Base-by-base conservation (phyloP, 2,888 invertebrate genomes). In the Ectropis crepuscularia region DNA sequence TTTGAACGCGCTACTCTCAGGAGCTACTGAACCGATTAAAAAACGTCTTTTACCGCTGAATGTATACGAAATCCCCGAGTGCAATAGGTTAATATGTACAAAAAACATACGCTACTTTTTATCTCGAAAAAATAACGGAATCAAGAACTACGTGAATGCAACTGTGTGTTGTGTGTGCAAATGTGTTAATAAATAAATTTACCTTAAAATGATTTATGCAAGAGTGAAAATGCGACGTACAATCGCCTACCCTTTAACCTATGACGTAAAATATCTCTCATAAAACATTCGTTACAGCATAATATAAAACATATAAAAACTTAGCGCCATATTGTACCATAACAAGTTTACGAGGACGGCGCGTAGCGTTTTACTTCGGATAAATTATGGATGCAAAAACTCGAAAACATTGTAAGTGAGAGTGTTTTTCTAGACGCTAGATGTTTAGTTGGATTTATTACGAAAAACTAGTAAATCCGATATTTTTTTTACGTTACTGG, bases 291-390 rank as follows among this genome's bases (percentile, higher is more conserved):
- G 60, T 59, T 64, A 59, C 42, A 12, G 45, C 47, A 46, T 64
- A 60, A 55, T 59, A 64, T 55, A 60, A 64, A 59, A 57, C 47
- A 28, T 53, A 54, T 59, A 64, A 60, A 63, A 64, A 64, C 51
- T 64, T 60, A 54, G 59, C 39, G 10, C 63, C 63, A 55, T 59
- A 59, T 58, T 63, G 50, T 50, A 39, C 48, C 53, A 36, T 58
- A 54, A 53, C 53, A 58, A 49, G 39, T 63, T 63, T 63, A 63
- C 54, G 58, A 55, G 63, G 50, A 50, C 58, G 53, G 57, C 53
- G 47, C 43, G 53, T 58, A 58, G 45, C 53, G 47, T 53, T 63
- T 53, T 63, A 63, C 43, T 53, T 43, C 57, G 45, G 63, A 58
- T 49, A 63, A 49, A 63, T 58, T 53, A 63, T 58, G 58, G 53